These are phyloP conservation scores for Microcebus murinus DNA, from an alignment of 2,113 vertebrate genomes.

Conservation along the genomic window DNA sequence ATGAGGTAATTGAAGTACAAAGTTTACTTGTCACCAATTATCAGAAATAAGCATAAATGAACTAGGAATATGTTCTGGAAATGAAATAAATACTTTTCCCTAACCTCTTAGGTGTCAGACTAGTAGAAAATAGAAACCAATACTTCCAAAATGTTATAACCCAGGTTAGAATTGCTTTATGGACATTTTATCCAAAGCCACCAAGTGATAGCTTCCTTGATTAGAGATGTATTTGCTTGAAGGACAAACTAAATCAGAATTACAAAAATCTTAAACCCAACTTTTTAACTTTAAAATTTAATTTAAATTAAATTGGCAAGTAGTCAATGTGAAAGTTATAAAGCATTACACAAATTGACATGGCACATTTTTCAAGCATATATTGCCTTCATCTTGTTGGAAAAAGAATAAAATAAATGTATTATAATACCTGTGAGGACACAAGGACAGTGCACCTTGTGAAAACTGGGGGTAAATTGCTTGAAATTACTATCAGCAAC, in stretches of 20 bases:
- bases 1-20: neutral
- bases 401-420: slow-evolving; percentile 31
- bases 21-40: neutral
- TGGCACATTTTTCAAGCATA: neutral
- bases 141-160: neutral
- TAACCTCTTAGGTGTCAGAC: neutral
- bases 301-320: slow-evolving; percentile 60
- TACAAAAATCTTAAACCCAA: slow-evolving; percentile 45
- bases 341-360: neutral
- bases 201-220: neutral
- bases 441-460: neutral
- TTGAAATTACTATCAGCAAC: slow-evolving; percentile 33
- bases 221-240: neutral
- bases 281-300: slow-evolving; percentile 43
- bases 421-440: neutral
- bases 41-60: slow-evolving; percentile 18
- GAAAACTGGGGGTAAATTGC: neutral
- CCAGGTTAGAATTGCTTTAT: slow-evolving; percentile 7
- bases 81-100: slow-evolving; percentile 6
- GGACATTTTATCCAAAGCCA: neutral
- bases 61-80: slow-evolving; percentile 28
- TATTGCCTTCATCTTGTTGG: neutral
- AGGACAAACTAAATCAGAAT: slow-evolving; percentile 22
- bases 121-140: slow-evolving; percentile 1
- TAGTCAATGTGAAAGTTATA: neutral